A percentile compares a stretch with the other conserved stretches of the same genome.
Evolutionary conservation across 1,140 invertebrate species (phyloP).

Genomic region (Chelonus insularis): DNA sequence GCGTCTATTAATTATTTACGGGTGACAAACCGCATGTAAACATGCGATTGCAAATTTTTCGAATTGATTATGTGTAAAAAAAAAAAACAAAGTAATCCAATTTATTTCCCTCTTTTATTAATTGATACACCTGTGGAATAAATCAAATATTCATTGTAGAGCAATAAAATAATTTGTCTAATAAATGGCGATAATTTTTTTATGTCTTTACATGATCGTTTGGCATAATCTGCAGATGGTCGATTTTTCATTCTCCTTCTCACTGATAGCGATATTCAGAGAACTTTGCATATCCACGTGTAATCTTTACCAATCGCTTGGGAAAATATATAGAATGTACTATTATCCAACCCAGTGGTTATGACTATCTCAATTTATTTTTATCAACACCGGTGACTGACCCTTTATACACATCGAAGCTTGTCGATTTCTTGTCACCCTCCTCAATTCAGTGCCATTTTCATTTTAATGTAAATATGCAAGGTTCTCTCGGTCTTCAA

Average conservation of each 20-base stretch:
- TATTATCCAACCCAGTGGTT: constrained; percentile 6
- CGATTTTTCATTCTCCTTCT: too few species aligned
- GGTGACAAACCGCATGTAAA: constrained; percentile 3
- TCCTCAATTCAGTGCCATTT: background rate
- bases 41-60: background rate
- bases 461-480: constrained; percentile 10
- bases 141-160: too few species aligned
- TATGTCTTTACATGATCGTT: too few species aligned
- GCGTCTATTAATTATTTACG: constrained; percentile 1
- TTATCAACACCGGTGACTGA: constrained; percentile 6
- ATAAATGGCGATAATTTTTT: too few species aligned
- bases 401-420: background rate
- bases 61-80: background rate
- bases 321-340: background rate
- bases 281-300: too few species aligned
- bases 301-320: background rate
- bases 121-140: too few species aligned
- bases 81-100: too few species aligned
- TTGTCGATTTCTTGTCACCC: background rate
- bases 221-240: too few species aligned
- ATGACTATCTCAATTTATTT: constrained; percentile 9
- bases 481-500: background rate
- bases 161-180: too few species aligned
- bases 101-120: too few species aligned
- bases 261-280: background rate